Conservation (phyloP, 2,797 vertebrate species). For the Antrozous pallidus region DNA sequence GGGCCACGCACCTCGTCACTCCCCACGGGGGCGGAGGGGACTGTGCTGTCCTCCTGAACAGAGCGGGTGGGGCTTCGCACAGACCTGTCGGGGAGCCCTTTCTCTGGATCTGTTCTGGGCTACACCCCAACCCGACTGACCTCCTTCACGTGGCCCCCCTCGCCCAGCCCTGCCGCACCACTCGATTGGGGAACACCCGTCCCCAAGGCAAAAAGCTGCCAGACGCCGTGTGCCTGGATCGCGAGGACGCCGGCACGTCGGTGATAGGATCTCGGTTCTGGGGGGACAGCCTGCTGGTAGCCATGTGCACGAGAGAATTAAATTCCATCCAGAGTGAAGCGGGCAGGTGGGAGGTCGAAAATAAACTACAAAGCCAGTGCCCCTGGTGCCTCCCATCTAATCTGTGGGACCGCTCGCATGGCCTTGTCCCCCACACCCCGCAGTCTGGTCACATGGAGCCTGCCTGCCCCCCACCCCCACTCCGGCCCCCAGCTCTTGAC, state of each 20-base stretch:
- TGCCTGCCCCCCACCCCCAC: background rate
- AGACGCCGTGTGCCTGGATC: background rate
- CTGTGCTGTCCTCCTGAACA: too few species aligned
- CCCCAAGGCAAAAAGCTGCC: background rate
- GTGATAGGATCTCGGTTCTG: background rate
- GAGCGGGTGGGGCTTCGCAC: fast-evolving
- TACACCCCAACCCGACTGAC: fast-evolving
- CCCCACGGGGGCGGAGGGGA: too few species aligned
- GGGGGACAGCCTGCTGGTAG: background rate
- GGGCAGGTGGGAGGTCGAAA: too few species aligned
- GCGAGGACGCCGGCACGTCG: background rate
- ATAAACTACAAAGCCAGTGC: background rate
- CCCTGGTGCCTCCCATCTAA: background rate
- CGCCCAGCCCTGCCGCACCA: background rate
- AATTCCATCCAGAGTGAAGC: background rate
- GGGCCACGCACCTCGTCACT: background rate
- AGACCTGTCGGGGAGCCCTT: fast-evolving
- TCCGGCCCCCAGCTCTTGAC: too few species aligned
- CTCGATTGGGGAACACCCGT: background rate
- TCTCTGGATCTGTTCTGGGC: background rate
- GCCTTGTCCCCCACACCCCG: background rate
- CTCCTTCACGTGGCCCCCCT: fast-evolving
- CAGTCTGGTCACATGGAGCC: background rate
- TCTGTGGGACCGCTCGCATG: too few species aligned
- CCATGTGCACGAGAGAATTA: fast-evolving